Percentiles rank a stretch among this genome's conserved stretches.
Conservation (phyloP, 92 coral and sea anemone genomes). For the Epizoanthus illoricatus region DNA sequence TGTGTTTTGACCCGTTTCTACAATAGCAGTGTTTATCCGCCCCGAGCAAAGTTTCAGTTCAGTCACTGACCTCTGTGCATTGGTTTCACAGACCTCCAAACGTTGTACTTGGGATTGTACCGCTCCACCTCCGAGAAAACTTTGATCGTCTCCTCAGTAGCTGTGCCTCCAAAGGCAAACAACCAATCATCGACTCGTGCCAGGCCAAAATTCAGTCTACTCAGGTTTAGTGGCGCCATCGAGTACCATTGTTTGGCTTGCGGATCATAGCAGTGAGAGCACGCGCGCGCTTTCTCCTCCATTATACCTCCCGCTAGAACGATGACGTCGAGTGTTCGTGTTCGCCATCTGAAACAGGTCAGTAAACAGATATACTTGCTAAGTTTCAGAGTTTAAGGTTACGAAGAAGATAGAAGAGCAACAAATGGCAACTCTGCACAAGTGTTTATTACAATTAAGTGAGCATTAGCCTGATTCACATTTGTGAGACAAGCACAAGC, state of each 20-base stretch:
- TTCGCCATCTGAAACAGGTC: conserved; percentile 73
- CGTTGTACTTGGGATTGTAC: conserved; percentile 78
- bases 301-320: conserved; percentile 75
- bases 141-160: conserved; percentile 55
- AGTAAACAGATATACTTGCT: neutral
- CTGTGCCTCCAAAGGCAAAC: conserved; percentile 68
- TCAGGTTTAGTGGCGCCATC: conserved; percentile 66
- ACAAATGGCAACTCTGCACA: too few relatives aligned
- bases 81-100: conserved; percentile 62
- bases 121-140: conserved; percentile 71
- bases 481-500: neutral
- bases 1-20: too few relatives aligned
- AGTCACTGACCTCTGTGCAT: conserved; percentile 47
- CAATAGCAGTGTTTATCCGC: too few relatives aligned
- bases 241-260: conserved; percentile 77
- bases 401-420: too few relatives aligned
- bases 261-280: conserved; percentile 82
- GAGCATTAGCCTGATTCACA: too few relatives aligned
- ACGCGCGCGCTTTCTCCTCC: conserved; percentile 58
- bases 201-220: conserved; percentile 78
- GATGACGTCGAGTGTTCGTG: conserved; percentile 65
- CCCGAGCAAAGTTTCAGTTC: too few relatives aligned
- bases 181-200: conserved; percentile 62
- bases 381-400: too few relatives aligned
- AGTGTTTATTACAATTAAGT: too few relatives aligned